Conservation (phyloP, 2,888 invertebrate species). For the Tinea pellionella region DNA sequence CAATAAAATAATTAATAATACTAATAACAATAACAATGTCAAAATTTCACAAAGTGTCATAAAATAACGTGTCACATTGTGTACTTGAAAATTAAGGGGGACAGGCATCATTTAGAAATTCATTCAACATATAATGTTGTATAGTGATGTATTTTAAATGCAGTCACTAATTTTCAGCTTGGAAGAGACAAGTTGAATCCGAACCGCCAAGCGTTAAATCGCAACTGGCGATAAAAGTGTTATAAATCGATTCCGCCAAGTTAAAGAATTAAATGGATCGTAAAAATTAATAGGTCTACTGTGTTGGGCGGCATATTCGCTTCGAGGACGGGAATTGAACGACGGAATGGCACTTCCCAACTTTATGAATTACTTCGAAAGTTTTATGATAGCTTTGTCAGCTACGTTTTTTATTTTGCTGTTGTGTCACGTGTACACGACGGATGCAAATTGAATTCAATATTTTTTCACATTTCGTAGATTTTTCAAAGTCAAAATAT, state of each 20-base stretch:
- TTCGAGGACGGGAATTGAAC: constrained; percentile 18
- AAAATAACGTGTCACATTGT: too few relatives aligned
- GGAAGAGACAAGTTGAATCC: neutral
- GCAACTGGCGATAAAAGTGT: constrained; percentile 39
- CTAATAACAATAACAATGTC: too few relatives aligned
- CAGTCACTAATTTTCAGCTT: neutral
- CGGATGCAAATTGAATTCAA: constrained; percentile 53
- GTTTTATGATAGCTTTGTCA: constrained; percentile 53
- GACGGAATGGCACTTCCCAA: constrained; percentile 41
- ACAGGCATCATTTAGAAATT: too few relatives aligned
- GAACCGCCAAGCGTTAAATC: constrained; percentile 35
- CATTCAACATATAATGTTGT: too few relatives aligned
- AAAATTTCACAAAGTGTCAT: too few relatives aligned
- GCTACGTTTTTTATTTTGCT: constrained; percentile 30
- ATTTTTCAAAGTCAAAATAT: neutral
- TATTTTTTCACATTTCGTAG: constrained; percentile 32
- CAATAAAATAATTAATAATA: too few relatives aligned
- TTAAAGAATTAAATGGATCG: constrained; percentile 64
- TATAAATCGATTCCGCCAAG: constrained; percentile 63
- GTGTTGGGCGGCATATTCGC: constrained; percentile 28
- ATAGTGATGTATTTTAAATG: neutral
- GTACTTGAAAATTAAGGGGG: too few relatives aligned
- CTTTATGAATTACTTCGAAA: constrained; percentile 59
- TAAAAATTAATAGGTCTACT: constrained; percentile 62
- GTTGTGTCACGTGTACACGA: constrained; percentile 57